phyloP scores from a whole-genome alignment of 2,888 invertebrate genomes.

The Tricholauxania praeusta region DNA sequence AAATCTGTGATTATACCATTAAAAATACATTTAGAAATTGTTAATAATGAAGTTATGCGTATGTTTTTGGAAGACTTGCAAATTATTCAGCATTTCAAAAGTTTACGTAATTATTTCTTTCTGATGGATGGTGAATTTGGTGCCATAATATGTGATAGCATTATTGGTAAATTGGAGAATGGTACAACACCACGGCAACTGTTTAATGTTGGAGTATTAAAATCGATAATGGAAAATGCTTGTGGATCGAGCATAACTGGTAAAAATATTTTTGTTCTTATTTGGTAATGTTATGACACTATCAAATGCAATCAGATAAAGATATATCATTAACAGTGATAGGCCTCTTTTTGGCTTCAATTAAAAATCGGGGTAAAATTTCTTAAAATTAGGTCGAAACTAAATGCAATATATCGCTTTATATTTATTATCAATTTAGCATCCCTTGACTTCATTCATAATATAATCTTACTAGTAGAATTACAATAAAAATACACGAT shows the following conservation, averaged over 20 bases:
- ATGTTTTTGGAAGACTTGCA: constrained; percentile 76
- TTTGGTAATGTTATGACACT: too few relatives aligned
- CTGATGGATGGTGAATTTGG: constrained; percentile 85
- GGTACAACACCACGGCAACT: constrained; percentile 76
- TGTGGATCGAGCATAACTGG: constrained; percentile 76
- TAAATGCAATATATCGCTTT: constrained; percentile 69
- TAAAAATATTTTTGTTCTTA: constrained; percentile 52
- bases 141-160: constrained; percentile 76
- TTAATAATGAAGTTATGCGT: constrained; percentile 79
- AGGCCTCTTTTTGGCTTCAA: constrained; percentile 71
- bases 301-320: too few relatives aligned
- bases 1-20: constrained; percentile 78
- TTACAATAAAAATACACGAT: constrained; percentile 67
- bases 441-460: constrained; percentile 74
- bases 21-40: constrained; percentile 76
- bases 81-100: constrained; percentile 76
- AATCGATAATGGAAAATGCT: constrained; percentile 78
- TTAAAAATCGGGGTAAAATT: constrained; percentile 69
- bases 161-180: constrained; percentile 77
- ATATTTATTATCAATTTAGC: constrained; percentile 71
- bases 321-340: constrained; percentile 67
- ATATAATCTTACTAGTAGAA: constrained; percentile 71
- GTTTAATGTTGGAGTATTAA: constrained; percentile 77
- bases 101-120: constrained; percentile 83
- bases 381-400: constrained; percentile 70